phyloP scores from a whole-genome alignment of 2,113 vertebrate species.

The Sphyrna mokarran region DNA sequence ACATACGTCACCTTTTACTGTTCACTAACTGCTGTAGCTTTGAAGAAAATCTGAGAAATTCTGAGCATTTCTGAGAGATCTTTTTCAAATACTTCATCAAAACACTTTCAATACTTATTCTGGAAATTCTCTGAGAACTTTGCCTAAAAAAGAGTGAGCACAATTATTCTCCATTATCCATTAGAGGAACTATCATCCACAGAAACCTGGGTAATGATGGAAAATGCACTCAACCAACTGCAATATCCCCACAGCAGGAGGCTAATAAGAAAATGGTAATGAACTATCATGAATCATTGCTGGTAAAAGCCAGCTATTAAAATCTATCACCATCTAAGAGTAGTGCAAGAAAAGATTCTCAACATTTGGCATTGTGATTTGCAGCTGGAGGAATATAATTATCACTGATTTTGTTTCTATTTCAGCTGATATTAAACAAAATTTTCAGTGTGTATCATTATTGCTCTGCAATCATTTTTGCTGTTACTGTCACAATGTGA shows the following conservation, averaged over 20 bases:
- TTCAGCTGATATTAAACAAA: neutral
- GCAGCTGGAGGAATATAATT: neutral
- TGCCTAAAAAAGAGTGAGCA: neutral
- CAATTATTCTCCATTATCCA: neutral
- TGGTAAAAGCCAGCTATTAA: neutral
- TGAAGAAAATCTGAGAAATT: neutral
- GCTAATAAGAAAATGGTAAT: slow-evolving; percentile 13
- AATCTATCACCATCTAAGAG: neutral
- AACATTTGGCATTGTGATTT: neutral
- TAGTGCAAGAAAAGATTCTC: neutral
- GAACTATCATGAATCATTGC: neutral
- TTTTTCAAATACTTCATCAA: neutral
- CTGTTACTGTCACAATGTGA: neutral
- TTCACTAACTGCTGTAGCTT: neutral
- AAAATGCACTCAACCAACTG: neutral
- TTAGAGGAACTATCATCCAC: neutral
- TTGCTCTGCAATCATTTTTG: neutral
- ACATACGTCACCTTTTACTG: neutral
- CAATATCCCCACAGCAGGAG: slow-evolving; percentile 1
- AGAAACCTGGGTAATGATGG: neutral
- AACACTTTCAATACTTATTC: neutral
- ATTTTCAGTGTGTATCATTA: neutral
- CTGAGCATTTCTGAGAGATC: neutral
- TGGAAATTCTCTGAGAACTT: neutral
- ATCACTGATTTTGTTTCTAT: neutral